phyloP scores from a whole-genome alignment of 2,888 invertebrate genomes.

The Drosophila nr. medialis region DNA sequence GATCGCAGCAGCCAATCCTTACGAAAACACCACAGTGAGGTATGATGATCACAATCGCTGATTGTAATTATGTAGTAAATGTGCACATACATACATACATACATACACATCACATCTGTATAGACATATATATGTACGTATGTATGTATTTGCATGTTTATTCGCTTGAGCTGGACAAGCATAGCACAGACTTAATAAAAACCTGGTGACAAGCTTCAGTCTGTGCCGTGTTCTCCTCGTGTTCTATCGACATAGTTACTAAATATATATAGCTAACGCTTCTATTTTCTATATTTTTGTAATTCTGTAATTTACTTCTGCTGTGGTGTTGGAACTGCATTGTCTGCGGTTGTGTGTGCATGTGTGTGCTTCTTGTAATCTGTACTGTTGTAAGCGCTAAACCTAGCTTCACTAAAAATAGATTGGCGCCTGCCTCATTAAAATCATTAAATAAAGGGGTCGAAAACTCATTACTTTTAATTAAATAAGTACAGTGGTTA shows the following conservation, averaged over 20 bases:
- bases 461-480: not conserved
- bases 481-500: not conserved
- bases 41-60: slow-evolving; percentile 67
- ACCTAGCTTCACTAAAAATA: slow-evolving; percentile 45
- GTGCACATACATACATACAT: slow-evolving; percentile 6
- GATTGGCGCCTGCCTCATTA: slow-evolving; percentile 23
- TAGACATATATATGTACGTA: not conserved
- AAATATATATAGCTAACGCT: not conserved
- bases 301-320: slow-evolving; percentile 39
- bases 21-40: slow-evolving; percentile 70
- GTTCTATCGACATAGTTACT: slow-evolving; percentile 37
- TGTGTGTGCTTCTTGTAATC: slow-evolving; percentile 18
- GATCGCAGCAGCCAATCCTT: slow-evolving; percentile 49
- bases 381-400: slow-evolving; percentile 33
- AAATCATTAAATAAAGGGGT: not conserved
- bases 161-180: slow-evolving; percentile 28
- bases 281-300: not conserved
- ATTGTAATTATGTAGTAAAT: slow-evolving; percentile 58
- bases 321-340: slow-evolving; percentile 74
- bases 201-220: slow-evolving; percentile 49
- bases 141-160: slow-evolving; percentile 18
- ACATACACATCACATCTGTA: not conserved
- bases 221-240: slow-evolving; percentile 69
- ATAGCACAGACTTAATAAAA: slow-evolving; percentile 49
- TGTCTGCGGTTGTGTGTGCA: slow-evolving; percentile 49